phyloP scores from a whole-genome alignment of 2,888 invertebrate genomes.

The Drosophila cognata region DNA sequence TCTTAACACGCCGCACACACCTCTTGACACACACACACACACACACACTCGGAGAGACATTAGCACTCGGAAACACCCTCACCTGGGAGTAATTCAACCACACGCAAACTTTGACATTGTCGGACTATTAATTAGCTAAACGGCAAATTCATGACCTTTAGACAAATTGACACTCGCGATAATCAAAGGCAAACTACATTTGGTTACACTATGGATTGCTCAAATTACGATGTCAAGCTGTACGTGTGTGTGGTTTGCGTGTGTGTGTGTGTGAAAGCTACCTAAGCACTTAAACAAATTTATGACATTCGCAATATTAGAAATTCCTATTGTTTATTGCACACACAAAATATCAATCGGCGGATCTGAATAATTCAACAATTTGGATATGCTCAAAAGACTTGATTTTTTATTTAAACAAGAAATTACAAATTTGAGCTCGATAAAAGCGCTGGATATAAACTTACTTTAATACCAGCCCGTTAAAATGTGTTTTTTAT shows the following conservation, averaged over 20 bases:
- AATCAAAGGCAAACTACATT: conserved; percentile 65
- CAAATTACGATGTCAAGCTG: conserved; percentile 40
- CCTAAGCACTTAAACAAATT: conserved; percentile 16
- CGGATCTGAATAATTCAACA: conserved; percentile 6
- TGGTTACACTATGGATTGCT: conserved; percentile 23
- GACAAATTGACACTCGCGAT: conserved; percentile 78
- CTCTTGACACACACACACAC: conserved; percentile 9
- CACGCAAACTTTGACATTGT: conserved; percentile 51
- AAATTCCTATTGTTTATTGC: conserved; percentile 13
- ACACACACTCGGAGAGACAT: conserved; percentile 1
- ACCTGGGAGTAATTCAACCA: conserved; percentile 12
- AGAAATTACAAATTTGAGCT: neutral
- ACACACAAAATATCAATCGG: conserved; percentile 25
- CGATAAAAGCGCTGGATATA: conserved; percentile 6
- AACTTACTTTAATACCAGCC: neutral
- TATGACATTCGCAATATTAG: conserved; percentile 14
- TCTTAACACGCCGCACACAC: conserved; percentile 33
- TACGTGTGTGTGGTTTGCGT: neutral
- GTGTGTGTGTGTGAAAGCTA: neutral
- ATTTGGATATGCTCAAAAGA: neutral
- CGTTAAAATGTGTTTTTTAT: conserved; percentile 3
- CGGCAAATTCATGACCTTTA: conserved; percentile 68
- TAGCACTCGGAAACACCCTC: neutral
- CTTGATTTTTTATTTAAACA: conserved; percentile 6
- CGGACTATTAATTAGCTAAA: conserved; percentile 76